Base-by-base conservation (phyloP, 2,888 invertebrate genomes). In the Colostygia pectinataria region DNA sequence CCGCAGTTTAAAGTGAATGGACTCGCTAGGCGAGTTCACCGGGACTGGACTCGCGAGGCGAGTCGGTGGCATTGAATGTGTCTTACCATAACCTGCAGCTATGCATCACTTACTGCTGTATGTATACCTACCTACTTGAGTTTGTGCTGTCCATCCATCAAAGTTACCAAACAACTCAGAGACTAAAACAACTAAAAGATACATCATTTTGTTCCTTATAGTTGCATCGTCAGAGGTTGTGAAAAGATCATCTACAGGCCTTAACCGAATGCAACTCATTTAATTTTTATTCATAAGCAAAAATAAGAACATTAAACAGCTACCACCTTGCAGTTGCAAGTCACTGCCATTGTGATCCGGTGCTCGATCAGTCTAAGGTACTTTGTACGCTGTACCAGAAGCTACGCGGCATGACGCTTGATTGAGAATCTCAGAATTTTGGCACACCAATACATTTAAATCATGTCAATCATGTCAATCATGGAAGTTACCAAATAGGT, bases 261-360 rank as follows among this genome's bases (percentile, higher is more conserved):
- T 20, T 32, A 29, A 18, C n/a, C 14, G 14, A 36, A 46, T 33
- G 43, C 49, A 49, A 37, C 50, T 48, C 40, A 39, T 45, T 44
- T 45, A 24, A 39, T 46, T 38, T 33, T 28, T 44, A 48, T 53
- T 48, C 42, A 41, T 41, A 45, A 49, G 18, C 31, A 45, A 42
- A 46, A 45, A 53, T 39, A 53, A 43, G 31, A 39, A 43, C 32
- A 44, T 47, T 34, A 36, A 38, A 48, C 43, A 49, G 33, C 48
- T 49, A 48, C 36, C 48, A 48, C 42, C 42, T 51, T 48, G 51
- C 54, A 44, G 44, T 41, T 53, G 53, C 56, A 56, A 59, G 56
- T 54, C 55, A 50, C 41, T 57, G 53, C 56, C 62, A 55, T 61
- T 62, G 61, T 53, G 62, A 56, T 57, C 53, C 52, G 38, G 53